phyloP scores from a whole-genome alignment of 1,140 invertebrate genomes.

The Oreohelix idahoensis region DNA sequence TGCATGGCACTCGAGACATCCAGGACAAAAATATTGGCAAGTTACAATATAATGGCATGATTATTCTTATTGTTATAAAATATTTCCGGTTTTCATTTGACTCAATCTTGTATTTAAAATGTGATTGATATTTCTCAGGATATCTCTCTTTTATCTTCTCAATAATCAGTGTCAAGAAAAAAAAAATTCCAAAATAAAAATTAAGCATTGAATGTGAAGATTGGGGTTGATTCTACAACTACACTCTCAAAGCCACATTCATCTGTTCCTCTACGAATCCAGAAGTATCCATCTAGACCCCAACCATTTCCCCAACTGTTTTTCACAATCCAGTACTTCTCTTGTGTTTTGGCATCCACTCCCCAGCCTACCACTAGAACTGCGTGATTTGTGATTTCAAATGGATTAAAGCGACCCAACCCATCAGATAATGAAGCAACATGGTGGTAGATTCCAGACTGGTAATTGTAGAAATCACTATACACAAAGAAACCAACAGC shows the following conservation, averaged over 20 bases:
- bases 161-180: no score
- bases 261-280: conserved; percentile 74
- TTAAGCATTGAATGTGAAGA: conserved; percentile 14
- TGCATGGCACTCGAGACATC: no score
- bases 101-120: no score
- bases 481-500: conserved; percentile 76
- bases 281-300: conserved; percentile 76
- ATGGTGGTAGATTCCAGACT: conserved; percentile 72
- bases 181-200: no score
- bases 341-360: conserved; percentile 50
- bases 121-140: no score
- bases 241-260: conserved; percentile 28
- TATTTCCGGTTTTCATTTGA: no score
- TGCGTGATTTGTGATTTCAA: conserved; percentile 71
- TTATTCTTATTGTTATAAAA: no score
- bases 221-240: conserved; percentile 12
- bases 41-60: no score
- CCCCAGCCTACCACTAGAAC: conserved; percentile 73
- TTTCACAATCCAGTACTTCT: conserved; percentile 72
- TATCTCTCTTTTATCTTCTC: no score
- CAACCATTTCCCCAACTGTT: conserved; percentile 77
- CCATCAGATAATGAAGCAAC: conserved; percentile 50
- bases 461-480: conserved; percentile 70
- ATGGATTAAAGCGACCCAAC: conserved; percentile 61
- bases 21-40: no score